Evolutionary conservation across 1,140 invertebrate species (phyloP), one percentile per base, ranked within the genome.

Genomic region (Oncopodura yosiiana): DNA sequence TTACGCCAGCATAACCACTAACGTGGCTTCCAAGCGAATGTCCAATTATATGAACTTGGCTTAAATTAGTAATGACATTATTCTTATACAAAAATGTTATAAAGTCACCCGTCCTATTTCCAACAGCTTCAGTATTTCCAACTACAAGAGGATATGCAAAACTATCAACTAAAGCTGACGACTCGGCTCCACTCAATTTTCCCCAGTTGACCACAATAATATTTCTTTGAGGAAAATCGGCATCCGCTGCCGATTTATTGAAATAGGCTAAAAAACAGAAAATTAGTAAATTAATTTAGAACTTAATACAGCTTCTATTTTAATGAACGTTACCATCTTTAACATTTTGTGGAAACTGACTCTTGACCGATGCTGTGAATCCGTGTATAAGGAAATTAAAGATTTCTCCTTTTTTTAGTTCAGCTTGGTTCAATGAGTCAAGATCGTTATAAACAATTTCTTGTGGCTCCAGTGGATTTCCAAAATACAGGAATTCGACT

Each of bases 1-100:
- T 6, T n/a, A 34, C 3, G 8, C 41, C 52, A 44, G 38, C 42
- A 19, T 26, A 3, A 5, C 53, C 53, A 24, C 30, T 32, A 5
- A 54, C 26, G 29, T 54, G 53, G 3, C 43, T 43, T 23, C 53
- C 53, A 6, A 54, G 34, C 24, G 43, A 48, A 32, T 39, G 41
- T 14, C 53, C 53, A 36, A 54, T 39, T 3, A 54, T 5, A 24
- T 54, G 53, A 6, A 43, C 29, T 36, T 36, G 12, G 11, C 5
- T 16, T 11, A 27, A 12, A 9, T 4, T 49, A 3, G n/a, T 32
- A 36, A 49, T 9, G 12, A 6, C 12, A 36, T 34, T 34, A n/a
- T 29, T 32, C 12, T 49, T 27, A 11, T 18, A 9, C 11, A 49
- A 19, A 34, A 49, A 49, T n/a, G 14, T 32, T 5, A 49, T 11